Conservation (phyloP, 1,140 invertebrate species). For the Atopsyche davidsoni region DNA sequence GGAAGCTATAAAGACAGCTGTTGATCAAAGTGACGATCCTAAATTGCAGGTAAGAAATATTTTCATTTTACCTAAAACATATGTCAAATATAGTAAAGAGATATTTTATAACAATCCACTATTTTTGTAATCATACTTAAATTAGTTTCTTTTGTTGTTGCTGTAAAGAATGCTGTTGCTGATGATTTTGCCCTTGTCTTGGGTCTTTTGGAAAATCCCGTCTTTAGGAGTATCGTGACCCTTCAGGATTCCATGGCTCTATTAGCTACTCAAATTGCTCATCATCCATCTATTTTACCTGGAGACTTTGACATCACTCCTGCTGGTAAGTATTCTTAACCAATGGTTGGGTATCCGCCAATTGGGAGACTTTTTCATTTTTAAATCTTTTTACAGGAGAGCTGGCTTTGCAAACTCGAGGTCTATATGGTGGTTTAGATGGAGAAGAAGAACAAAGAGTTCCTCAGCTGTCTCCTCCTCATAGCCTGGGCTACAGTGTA, state of each 20-base stretch:
- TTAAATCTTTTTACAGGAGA: constrained; percentile 44
- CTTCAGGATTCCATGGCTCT: constrained; percentile 81
- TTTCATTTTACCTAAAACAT: constrained; percentile 3
- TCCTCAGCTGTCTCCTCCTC: constrained; percentile 53
- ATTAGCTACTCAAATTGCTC: constrained; percentile 70
- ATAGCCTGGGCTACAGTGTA: constrained; percentile 41
- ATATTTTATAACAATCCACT: not conserved
- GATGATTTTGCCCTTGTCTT: constrained; percentile 84
- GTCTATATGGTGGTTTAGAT: constrained; percentile 40
- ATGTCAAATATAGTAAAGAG: not conserved
- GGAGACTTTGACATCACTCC: constrained; percentile 86
- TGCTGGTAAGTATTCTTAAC: constrained; percentile 49
- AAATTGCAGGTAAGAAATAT: constrained; percentile 54
- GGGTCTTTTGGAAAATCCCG: constrained; percentile 83
- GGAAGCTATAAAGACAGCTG: constrained; percentile 69
- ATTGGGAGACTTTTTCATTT: constrained; percentile 20
- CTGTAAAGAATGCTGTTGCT: constrained; percentile 66
- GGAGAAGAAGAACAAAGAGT: constrained; percentile 56
- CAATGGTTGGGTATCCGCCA: not conserved
- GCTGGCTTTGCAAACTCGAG: constrained; percentile 54
- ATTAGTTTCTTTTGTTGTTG: constrained; percentile 29
- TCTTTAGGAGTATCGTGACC: constrained; percentile 86
- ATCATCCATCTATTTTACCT: constrained; percentile 87
- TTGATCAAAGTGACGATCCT: constrained; percentile 66
- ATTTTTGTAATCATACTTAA: not conserved